A percentile compares a stretch with the other conserved stretches of the same genome.
phyloP scores from a whole-genome alignment of 37 sponge, comb jelly and placozoan species.

The Chondrosia reniformis region DNA sequence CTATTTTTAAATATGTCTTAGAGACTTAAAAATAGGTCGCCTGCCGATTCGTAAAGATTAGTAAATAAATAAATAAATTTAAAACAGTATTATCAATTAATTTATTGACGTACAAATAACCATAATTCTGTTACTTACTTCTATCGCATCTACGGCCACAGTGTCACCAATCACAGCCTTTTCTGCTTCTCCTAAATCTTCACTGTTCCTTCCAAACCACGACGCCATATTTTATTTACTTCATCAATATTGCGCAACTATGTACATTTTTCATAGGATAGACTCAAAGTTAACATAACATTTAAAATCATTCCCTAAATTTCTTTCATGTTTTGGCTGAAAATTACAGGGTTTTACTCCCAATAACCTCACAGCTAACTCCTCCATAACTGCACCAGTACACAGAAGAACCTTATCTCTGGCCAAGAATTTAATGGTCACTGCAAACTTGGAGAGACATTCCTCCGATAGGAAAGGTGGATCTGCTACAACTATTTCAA shows the following conservation, averaged over 20 bases:
- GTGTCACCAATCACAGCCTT: conserved; percentile 70
- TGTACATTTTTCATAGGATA: too few relatives aligned
- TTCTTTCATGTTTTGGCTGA: conserved; percentile 45
- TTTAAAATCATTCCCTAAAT: conserved; percentile 69
- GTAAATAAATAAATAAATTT: too few relatives aligned
- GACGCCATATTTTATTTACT: too few relatives aligned
- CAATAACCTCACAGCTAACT: conserved; percentile 39
- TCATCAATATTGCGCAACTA: too few relatives aligned
- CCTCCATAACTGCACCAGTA: conserved; percentile 69
- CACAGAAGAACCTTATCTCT: conserved; percentile 61
- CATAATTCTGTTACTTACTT: conserved; percentile 30
- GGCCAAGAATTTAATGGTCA: conserved; percentile 53
- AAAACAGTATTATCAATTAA: too few relatives aligned
- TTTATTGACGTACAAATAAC: neutral
- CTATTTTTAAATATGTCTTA: too few relatives aligned
- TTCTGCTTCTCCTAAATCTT: conserved; percentile 43
- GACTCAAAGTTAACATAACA: conserved; percentile 72
- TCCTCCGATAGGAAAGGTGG: conserved; percentile 80
- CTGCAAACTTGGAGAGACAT: conserved; percentile 52
- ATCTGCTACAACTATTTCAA: conserved; percentile 75
- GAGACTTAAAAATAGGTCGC: too few relatives aligned
- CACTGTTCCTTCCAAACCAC: too few relatives aligned
- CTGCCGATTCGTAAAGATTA: too few relatives aligned
- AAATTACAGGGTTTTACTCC: conserved; percentile 45
- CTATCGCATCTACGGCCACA: conserved; percentile 49